Conservation (phyloP, 2,113 vertebrate genomes). For the Ovibos moschatus region DNA sequence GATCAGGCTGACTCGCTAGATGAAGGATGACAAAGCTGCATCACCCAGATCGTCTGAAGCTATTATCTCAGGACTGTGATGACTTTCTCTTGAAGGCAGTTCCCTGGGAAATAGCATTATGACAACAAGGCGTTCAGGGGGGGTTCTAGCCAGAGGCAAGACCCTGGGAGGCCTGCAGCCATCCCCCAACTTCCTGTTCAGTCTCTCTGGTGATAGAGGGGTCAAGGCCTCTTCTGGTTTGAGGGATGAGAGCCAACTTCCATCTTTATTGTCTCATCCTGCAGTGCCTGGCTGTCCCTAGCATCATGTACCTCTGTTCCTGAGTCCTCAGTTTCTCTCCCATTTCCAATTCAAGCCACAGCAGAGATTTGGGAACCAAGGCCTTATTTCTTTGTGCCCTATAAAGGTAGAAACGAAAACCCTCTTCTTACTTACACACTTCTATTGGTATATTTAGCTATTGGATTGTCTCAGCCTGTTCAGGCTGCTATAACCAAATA, state of each 20-base stretch:
- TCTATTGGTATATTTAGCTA: background rate
- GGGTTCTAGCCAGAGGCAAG: background rate
- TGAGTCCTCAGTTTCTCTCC: background rate
- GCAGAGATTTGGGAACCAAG: background rate
- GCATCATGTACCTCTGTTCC: background rate
- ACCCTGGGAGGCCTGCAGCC: background rate
- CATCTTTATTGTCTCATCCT: background rate
- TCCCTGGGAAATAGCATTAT: background rate
- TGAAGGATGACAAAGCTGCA: slow-evolving; percentile 63
- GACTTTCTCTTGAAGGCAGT: background rate
- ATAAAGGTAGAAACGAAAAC: background rate
- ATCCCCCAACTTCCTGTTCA: background rate
- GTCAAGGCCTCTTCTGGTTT: background rate
- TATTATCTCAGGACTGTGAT: background rate
- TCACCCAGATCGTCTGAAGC: slow-evolving; percentile 43
- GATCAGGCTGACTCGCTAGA: slow-evolving; percentile 58
- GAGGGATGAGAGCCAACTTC: background rate
- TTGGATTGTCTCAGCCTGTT: background rate
- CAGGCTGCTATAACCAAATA: background rate
- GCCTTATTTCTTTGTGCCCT: background rate
- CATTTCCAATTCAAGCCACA: background rate
- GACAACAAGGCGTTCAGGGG: background rate
- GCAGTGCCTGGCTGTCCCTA: background rate
- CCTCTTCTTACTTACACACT: background rate
- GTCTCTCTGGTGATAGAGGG: background rate